Conservation (phyloP, 2,888 invertebrate species). For the Tenthredo notha region DNA sequence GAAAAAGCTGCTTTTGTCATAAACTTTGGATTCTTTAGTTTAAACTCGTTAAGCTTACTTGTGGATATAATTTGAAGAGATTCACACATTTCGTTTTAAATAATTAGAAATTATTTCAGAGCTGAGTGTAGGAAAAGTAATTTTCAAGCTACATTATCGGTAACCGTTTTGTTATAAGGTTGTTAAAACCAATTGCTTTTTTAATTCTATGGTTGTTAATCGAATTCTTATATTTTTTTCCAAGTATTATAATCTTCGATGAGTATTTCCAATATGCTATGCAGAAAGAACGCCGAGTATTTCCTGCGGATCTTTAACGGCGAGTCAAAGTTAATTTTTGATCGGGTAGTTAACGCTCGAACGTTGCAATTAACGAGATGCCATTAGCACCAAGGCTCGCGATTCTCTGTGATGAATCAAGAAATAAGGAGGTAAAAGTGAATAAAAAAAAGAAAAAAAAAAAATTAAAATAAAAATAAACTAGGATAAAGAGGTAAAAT, state of each 20-base stretch:
- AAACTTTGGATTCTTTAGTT: no score
- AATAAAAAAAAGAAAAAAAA: background rate
- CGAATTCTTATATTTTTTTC: conserved; percentile 19
- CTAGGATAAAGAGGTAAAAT: background rate
- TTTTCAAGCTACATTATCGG: background rate
- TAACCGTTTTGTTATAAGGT: background rate
- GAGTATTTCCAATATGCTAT: background rate
- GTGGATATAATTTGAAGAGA: no score
- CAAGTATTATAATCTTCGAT: background rate
- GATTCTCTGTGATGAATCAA: conserved; percentile 4
- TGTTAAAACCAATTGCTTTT: conserved; percentile 12
- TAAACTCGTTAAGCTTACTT: no score
- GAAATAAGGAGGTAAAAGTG: background rate
- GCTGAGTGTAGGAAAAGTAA: background rate
- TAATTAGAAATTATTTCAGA: no score
- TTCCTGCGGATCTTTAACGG: conserved; percentile 13
- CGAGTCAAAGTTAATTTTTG: conserved; percentile 35
- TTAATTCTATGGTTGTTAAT: conserved; percentile 27
- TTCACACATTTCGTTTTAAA: no score
- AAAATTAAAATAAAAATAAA: background rate
- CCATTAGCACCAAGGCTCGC: conserved; percentile 16
- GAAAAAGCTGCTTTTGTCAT: no score
- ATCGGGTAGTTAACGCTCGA: conserved; percentile 38
- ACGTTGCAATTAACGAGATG: conserved; percentile 42
- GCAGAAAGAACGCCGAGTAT: background rate